A percentile compares a stretch with the other conserved stretches of the same genome.
Conservation (phyloP, 2,888 invertebrate genomes). For the Lypha dubia region DNA sequence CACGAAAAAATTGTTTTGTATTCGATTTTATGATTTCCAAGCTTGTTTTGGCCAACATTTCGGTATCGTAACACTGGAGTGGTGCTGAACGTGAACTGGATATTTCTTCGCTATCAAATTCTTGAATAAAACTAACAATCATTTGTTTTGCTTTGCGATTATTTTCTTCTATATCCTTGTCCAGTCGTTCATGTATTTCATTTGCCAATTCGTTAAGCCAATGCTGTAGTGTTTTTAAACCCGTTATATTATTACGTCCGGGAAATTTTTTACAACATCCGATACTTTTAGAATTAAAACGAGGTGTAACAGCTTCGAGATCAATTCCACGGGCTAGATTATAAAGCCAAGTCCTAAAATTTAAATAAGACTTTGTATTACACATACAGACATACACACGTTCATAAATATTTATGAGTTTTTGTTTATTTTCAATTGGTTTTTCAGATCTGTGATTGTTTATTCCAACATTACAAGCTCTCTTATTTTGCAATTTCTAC, state of each 20-base stretch:
- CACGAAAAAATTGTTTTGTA: constrained; percentile 81
- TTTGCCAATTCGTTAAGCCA: constrained; percentile 92
- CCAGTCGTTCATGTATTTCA: constrained; percentile 93
- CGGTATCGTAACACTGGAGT: constrained; percentile 87
- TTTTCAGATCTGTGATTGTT: too few relatives aligned
- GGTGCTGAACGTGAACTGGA: constrained; percentile 87
- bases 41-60: constrained; percentile 87
- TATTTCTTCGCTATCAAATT: constrained; percentile 85
- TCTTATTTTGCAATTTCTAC: too few relatives aligned
- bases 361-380: neutral
- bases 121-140: constrained; percentile 88
- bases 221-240: constrained; percentile 87
- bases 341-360: constrained; percentile 89
- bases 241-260: constrained; percentile 89
- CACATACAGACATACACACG: neutral
- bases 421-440: too few relatives aligned
- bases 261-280: constrained; percentile 98
- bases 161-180: constrained; percentile 91
- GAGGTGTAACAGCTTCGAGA: constrained; percentile 91
- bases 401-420: neutral
- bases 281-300: constrained; percentile 95
- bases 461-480: too few relatives aligned
- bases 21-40: constrained; percentile 88
- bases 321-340: constrained; percentile 94
- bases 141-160: constrained; percentile 90